Percentiles rank a stretch among this genome's conserved stretches.
Evolutionary conservation across 2,113 vertebrate species (phyloP).

Genomic region (Motacilla tschutschensis): DNA sequence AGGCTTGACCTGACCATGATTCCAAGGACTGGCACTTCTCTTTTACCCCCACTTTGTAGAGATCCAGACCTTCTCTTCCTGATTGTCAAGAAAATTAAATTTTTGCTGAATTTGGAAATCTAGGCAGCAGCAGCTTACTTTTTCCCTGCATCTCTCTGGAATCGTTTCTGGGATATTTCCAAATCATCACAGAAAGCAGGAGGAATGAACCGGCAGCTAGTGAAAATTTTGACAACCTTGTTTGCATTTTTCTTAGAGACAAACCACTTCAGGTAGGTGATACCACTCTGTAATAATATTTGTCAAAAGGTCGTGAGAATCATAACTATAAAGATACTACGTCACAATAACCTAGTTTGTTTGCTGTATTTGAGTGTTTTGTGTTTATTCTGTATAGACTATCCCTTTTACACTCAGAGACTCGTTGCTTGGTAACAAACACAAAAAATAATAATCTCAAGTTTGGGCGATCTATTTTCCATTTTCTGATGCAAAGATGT

Average conservation of each 20-base stretch:
- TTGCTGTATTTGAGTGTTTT: constrained; percentile 46
- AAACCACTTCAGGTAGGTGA: constrained; percentile 92
- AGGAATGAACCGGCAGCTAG: constrained; percentile 93
- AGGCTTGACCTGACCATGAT: constrained; percentile 84
- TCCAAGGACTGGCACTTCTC: constrained; percentile 78
- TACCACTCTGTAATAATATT: constrained; percentile 64
- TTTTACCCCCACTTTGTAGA: constrained; percentile 71
- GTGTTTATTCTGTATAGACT: constrained; percentile 41
- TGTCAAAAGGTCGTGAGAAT: constrained; percentile 34
- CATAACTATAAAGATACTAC: constrained; percentile 48
- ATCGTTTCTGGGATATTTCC: constrained; percentile 80
- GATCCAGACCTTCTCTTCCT: constrained; percentile 70
- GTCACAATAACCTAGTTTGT: constrained; percentile 47
- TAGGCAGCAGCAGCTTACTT: constrained; percentile 75
- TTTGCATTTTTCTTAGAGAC: constrained; percentile 90
- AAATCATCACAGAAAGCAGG: constrained; percentile 82
- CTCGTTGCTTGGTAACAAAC: constrained; percentile 73
- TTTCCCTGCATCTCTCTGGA: constrained; percentile 68
- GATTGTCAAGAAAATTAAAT: constrained; percentile 75
- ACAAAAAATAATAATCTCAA: constrained; percentile 60
- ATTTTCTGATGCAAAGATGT: constrained; percentile 40
- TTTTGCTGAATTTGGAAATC: constrained; percentile 71
- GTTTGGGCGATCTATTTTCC: constrained; percentile 57
- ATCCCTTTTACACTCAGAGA: constrained; percentile 61
- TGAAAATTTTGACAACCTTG: constrained; percentile 92